Evolutionary conservation across 2,797 vertebrate species (phyloP), one percentile per base, ranked within the genome.

Genomic region (Myotis planiceps): DNA sequence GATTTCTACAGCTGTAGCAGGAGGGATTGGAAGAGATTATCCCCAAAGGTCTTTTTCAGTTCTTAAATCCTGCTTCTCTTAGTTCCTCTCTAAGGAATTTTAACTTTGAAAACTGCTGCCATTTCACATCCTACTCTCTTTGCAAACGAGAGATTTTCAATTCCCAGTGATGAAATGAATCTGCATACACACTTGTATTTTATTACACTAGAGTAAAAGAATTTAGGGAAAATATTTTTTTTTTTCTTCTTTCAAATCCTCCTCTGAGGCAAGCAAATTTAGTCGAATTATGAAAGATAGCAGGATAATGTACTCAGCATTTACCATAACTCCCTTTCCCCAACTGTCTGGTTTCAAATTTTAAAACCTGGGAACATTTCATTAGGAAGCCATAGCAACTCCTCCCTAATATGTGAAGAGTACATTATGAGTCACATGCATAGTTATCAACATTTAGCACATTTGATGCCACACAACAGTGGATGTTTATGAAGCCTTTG

Each of bases 361-460:
- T 98, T 98, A 98, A 98, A 98, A 92, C 81, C 95, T 89, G 96
- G 93, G 96, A 97, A 92, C 81, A 92, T 98, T 97, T 98, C 93
- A 98, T 98, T 98, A 96, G 98, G 37, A 86, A 96, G 76, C 76
- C 90, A 92, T 93, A 97, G 96, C 95, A 97, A 96, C 80, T 95
- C 90, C 66, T 94, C 55, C 96, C 79, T 97, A 96, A 97, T 98
- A 96, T 98, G 91, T 96, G 94, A 93, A 85, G 89, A 97, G 85
- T 95, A 93, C 53, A 94, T 92, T 90, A 69, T 95, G 95, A 98
- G 93, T 97, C 96, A 94, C 84, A 92, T 92, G 84, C 55, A 93
- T 92, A 97, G 86, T 95, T 98, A 92, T 53, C 94, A 98, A 87
- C 90, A 86, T 96, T 95, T 58, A 96, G 92, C 88, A 94, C 78